phyloP scores from a whole-genome alignment of 2,888 invertebrate genomes.

The Cheiracanthium punctorium region DNA sequence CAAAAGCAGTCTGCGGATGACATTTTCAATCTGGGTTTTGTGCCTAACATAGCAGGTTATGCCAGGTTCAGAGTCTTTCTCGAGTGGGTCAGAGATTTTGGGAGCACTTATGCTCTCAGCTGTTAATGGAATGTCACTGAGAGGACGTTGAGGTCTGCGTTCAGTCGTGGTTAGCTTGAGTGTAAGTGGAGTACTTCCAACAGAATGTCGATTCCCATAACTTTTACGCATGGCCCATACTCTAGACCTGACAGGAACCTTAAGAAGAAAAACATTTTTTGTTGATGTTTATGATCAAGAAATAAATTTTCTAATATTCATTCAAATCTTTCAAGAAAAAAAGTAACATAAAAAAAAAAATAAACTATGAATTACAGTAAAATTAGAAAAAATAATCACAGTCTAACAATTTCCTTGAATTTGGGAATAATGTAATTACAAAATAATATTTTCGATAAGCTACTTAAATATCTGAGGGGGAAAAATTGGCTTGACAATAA shows the following conservation, averaged over 20 bases:
- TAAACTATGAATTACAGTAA: too few species aligned
- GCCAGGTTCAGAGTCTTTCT: conserved; percentile 36
- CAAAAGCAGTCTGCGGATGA: conserved; percentile 83
- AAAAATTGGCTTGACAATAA: too few species aligned
- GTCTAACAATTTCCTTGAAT: too few species aligned
- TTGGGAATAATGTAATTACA: too few species aligned
- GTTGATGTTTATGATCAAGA: too few species aligned
- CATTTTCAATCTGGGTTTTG: conserved; percentile 64
- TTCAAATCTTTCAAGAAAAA: background rate
- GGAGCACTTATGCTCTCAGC: conserved; percentile 58
- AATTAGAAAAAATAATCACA: too few species aligned
- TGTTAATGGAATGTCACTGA: conserved; percentile 46
- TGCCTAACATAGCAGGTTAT: conserved; percentile 57
- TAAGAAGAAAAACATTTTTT: conserved; percentile 7
- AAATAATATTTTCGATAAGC: too few species aligned
- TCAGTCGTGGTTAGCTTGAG: conserved; percentile 62
- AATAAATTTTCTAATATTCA: too few species aligned
- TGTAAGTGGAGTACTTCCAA: conserved; percentile 47
- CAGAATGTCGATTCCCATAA: conserved; percentile 53
- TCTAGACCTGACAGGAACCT: conserved; percentile 82
- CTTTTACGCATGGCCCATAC: conserved; percentile 81
- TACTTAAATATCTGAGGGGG: too few species aligned
- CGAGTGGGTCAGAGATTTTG: conserved; percentile 53
- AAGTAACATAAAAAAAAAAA: background rate
- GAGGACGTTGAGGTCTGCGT: conserved; percentile 50